These are phyloP conservation scores for Microctenopoma stevenorrisi DNA, from an alignment of 2,797 vertebrate genomes.

Conservation along the genomic window DNA sequence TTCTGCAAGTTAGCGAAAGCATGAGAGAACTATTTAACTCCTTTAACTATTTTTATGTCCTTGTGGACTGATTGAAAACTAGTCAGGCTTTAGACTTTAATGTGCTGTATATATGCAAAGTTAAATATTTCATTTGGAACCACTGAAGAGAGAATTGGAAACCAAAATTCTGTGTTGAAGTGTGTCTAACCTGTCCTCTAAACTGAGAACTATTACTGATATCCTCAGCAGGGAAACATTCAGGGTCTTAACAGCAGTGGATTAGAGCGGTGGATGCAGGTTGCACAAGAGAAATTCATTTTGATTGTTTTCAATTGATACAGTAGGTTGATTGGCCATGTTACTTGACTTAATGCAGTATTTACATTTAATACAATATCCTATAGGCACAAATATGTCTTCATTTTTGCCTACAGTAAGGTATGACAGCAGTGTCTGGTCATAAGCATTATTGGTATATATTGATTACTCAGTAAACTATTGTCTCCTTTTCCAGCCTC, in stretches of 20 bases:
- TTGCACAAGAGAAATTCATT: background rate
- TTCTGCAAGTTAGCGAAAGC: slow-evolving; percentile 11
- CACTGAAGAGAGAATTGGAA: slow-evolving; percentile 46
- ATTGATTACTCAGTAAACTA: slow-evolving; percentile 18
- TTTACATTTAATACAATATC: slow-evolving; percentile 2
- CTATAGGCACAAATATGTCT: background rate
- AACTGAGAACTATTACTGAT: slow-evolving; percentile 27
- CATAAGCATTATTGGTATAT: background rate
- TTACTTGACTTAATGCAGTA: slow-evolving; percentile 9
- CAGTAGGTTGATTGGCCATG: background rate
- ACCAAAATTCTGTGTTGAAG: background rate
- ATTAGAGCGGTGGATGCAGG: background rate
- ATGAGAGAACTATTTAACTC: slow-evolving; percentile 7
- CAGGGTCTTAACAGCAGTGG: background rate
- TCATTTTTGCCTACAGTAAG: background rate
- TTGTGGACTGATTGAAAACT: slow-evolving; percentile 53
- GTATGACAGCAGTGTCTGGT: slow-evolving; percentile 8
- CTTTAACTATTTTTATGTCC: slow-evolving; percentile 35
- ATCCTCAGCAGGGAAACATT: slow-evolving; percentile 18
- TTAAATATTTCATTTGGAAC: slow-evolving; percentile 70
- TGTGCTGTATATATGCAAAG: slow-evolving; percentile 71
- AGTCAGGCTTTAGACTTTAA: slow-evolving; percentile 57
- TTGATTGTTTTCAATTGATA: background rate
- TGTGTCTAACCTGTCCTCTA: background rate
- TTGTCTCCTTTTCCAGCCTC: background rate